Evolutionary conservation across 2,113 vertebrate species (phyloP), one percentile per base, ranked within the genome.

Genomic region (Mobula birostris): DNA sequence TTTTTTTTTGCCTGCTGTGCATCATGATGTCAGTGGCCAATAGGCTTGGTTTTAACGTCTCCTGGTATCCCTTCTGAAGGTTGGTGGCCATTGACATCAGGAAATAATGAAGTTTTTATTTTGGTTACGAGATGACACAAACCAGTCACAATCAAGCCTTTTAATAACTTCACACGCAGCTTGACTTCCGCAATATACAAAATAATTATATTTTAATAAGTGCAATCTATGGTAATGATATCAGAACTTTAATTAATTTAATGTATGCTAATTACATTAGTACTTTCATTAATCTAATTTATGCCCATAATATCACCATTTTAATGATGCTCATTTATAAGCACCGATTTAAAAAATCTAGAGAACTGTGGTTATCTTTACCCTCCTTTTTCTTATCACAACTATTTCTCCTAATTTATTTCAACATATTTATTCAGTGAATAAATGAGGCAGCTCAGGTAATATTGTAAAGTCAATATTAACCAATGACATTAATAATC

Each of bases 161-260:
- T 93, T 74, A 93, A 48, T 93, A 93, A 61, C 68, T 40, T 93
- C 29, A 48, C 36, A 93, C 19, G 1, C 68, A 74, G 68, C 70
- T 93, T 93, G 68, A 48, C 32, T 74, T 76, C 70, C 40, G 66
- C 70, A 93, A 72, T 93, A 74, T 93, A 74, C 68, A 74, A 93
- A 93, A 74, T 93, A 72, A 93, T 76, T 93, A 93, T 40, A 93
- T 93, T 93, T 93, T 93, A 93, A 93, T 74, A 93, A 74, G 91
- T 56, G 40, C 91, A 74, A 74, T 93, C 72, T 93, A 72, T 93
- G 91, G 68, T 93, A 72, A 93, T 93, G 91, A 93, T 76, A 93
- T 93, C 36, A 93, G 70, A 12, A 15, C 91, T 93, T 93, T 93
- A 74, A 72, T 74, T 93, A 74, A 93, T 93, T 48, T 93, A 74